phyloP scores from a whole-genome alignment of 1,140 invertebrate genomes.

The Lutraria rhynchaena region DNA sequence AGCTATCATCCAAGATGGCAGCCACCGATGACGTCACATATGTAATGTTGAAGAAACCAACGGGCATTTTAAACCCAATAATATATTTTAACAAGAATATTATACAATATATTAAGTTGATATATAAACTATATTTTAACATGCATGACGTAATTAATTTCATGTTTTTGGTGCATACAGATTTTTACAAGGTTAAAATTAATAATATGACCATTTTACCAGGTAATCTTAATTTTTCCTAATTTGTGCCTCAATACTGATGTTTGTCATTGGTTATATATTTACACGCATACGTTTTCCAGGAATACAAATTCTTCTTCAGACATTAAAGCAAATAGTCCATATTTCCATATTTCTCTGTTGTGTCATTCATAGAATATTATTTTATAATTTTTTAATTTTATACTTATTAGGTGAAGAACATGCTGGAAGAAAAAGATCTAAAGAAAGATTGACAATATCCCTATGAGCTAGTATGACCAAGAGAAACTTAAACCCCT shows the following conservation, averaged over 20 bases:
- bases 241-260: not conserved
- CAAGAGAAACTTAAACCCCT: not conserved
- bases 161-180: too few relatives aligned
- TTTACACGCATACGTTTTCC: not conserved
- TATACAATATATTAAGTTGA: too few relatives aligned
- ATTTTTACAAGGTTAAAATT: not conserved
- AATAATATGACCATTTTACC: not conserved
- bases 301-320: not conserved
- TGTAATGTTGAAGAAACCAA: too few relatives aligned
- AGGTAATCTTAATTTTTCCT: not conserved
- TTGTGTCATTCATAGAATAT: not conserved
- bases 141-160: too few relatives aligned
- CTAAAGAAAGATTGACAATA: too few relatives aligned
- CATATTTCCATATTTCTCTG: not conserved
- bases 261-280: not conserved
- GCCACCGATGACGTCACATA: too few relatives aligned
- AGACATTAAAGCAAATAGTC: not conserved
- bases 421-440: conserved; percentile 57
- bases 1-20: conserved; percentile 22
- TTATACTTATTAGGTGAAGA: conserved; percentile 15
- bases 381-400: not conserved
- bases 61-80: too few relatives aligned
- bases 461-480: not conserved
- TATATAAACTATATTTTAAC: too few relatives aligned
- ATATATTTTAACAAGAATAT: too few relatives aligned